Base-by-base conservation (phyloP, 2,888 invertebrate genomes). In the Drosophila helvetica region DNA sequence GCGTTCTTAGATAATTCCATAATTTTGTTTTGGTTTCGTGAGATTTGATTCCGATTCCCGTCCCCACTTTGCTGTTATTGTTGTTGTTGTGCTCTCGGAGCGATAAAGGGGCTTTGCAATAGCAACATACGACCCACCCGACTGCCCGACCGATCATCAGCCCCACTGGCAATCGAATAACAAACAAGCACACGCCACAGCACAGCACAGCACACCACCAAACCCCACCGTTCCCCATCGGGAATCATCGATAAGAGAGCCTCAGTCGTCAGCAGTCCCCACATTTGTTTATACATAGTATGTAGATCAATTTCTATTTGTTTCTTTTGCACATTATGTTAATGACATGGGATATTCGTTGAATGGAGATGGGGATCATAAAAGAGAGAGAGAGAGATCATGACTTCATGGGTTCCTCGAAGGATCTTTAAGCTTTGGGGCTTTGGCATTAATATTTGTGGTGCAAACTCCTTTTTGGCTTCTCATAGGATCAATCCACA, bases 1-100 rank as follows among this genome's bases (percentile, higher is more conserved):
- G 76, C 83, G 70, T 86, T 86, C 76, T 65, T 76, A 78, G 86
- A 87, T 87, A 82, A 82, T 82, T 79, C 68, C 73, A 77, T 66
- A 50, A 59, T 56, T 75, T 85, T 85, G 82, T 85, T 87, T 82
- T 85, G 86, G 77, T 83, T 82, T 79, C 72, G 59, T 62, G 46
- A 63, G 48, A 62, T 72, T 60, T 47, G 69, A 58, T 42, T 68
- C 33, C 47, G 22, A 30, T n/a, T 45, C 30, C 22, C 15, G 58
- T 76, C 52, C 50, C 66, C 18, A 60, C 58, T 55, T 62, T 62
- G 22, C 55, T 69, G 65, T 57, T 76, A 30, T 19, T 52, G 56
- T 63, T 62, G 58, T 38, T 65, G 74, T 70, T 58, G 64, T 58
- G 74, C 27, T 27, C 8, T 27, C 8, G 8, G 7, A 27, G 75